Evolutionary conservation across 2,797 vertebrate genomes (phyloP).

Genomic region (Discoglossus pictus): DNA sequence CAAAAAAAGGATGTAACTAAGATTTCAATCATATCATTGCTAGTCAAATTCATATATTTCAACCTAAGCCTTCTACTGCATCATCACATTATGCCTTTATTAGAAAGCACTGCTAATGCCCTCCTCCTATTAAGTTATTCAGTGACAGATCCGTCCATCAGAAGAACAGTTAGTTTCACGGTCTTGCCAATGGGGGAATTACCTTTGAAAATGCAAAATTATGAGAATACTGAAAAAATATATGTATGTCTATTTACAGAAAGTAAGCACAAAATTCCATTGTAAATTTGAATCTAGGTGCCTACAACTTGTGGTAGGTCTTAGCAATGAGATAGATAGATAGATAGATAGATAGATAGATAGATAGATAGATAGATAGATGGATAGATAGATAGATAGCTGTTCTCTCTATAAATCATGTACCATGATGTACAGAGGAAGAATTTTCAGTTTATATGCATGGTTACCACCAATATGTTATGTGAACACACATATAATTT

Average conservation of each 20-base stretch:
- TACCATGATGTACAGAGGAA: too few species aligned
- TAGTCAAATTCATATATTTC: conserved; percentile 8
- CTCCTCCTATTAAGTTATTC: conserved; percentile 22
- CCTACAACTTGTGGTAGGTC: too few species aligned
- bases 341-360: too few species aligned
- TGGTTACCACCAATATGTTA: too few species aligned
- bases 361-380: too few species aligned
- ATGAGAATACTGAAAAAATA: conserved; percentile 29
- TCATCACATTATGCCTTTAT: conserved; percentile 28
- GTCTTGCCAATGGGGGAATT: conserved; percentile 33
- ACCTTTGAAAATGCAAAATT: conserved; percentile 32
- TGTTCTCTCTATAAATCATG: too few species aligned
- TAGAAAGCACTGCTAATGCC: conserved; percentile 19
- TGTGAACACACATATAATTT: too few species aligned
- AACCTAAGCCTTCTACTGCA: background rate
- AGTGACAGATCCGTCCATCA: conserved; percentile 40
- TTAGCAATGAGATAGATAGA: too few species aligned
- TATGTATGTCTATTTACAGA: conserved; percentile 20
- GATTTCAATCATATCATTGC: conserved; percentile 13
- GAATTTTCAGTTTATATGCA: too few species aligned
- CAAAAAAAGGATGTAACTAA: conserved; percentile 5
- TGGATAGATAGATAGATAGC: too few species aligned
- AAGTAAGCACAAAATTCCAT: background rate
- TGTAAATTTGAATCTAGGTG: background rate
- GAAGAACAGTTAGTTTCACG: conserved; percentile 13